Evolutionary conservation across 2,113 vertebrate species (phyloP).

Genomic region (Burhinus oedicnemus): DNA sequence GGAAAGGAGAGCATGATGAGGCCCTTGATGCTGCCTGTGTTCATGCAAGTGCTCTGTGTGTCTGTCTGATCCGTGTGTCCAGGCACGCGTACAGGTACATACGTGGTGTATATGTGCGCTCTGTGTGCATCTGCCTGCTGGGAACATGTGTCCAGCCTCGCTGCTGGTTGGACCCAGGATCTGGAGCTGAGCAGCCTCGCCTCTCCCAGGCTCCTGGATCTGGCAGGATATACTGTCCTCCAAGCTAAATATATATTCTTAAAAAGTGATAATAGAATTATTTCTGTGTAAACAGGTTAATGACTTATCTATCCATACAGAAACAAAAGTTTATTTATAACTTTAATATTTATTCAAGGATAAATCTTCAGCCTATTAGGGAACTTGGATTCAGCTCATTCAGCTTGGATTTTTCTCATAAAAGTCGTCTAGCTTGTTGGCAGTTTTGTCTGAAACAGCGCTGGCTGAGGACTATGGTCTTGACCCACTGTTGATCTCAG

Average conservation of each 20-base stretch:
- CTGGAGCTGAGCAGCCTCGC: neutral
- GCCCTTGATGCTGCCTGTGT: neutral
- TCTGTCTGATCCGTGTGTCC: accelerated
- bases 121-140: neutral
- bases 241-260: neutral
- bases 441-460: neutral
- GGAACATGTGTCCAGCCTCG: accelerated
- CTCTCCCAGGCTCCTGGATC: neutral
- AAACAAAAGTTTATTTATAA: neutral
- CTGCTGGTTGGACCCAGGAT: accelerated
- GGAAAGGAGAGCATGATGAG: neutral
- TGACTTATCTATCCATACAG: neutral
- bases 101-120: accelerated
- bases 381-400: neutral
- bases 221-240: neutral
- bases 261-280: neutral
- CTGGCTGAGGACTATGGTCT: accelerated
- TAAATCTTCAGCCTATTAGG: neutral
- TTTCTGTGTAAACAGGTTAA: neutral
- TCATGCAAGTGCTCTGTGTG: accelerated
- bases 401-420: neutral
- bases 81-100: accelerated
- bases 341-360: neutral
- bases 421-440: neutral
- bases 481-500: neutral